Evolutionary conservation across 2,888 invertebrate species (phyloP).

Genomic region (Ophioninae sp.): DNA sequence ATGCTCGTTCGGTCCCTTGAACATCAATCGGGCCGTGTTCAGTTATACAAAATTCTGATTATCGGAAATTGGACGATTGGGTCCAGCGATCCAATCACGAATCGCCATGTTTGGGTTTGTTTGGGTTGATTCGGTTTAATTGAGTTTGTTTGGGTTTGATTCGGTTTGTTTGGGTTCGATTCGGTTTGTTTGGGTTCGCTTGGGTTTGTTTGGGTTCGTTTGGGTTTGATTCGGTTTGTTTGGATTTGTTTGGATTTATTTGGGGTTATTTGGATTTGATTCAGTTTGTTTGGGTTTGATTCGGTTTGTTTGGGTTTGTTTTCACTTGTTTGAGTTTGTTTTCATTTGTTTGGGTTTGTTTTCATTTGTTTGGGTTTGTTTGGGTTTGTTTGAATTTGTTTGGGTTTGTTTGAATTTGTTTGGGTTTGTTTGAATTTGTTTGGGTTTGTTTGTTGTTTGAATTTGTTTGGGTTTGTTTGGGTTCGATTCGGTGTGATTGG

Average conservation of each 20-base stretch:
- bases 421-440: neutral
- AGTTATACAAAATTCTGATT: neutral
- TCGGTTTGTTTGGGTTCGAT: neutral
- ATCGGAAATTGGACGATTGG: neutral
- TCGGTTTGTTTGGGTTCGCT: neutral
- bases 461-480: neutral
- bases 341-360: neutral
- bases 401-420: neutral
- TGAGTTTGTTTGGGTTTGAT: neutral
- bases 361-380: too few species aligned
- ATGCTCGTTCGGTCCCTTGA: constrained; percentile 80
- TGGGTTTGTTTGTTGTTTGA: neutral
- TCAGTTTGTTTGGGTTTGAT: neutral
- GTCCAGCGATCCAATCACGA: neutral
- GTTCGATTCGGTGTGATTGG: too few species aligned
- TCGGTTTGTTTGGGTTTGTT: neutral
- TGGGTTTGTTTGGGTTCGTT: neutral
- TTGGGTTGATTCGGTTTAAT: too few species aligned
- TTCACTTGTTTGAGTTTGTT: neutral
- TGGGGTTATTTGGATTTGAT: too few species aligned
- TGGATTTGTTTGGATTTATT: neutral
- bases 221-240: neutral
- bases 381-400: neutral
- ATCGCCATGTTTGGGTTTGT: neutral
- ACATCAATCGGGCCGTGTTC: neutral